Conservation (phyloP, 2,888 invertebrate species). For the Pristionchus arcanus region DNA sequence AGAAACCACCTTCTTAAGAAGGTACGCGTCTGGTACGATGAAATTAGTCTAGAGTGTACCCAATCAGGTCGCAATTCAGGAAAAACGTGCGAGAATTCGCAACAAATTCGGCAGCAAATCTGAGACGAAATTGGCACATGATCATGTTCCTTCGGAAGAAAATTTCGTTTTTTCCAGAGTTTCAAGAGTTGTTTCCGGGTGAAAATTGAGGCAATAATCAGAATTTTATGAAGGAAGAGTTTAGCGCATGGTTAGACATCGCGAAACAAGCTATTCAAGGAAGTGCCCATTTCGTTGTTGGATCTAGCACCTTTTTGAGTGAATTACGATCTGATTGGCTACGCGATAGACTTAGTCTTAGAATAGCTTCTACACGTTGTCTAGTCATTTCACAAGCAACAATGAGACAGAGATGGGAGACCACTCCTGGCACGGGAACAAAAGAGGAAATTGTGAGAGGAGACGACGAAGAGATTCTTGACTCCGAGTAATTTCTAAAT, state of each 20-base stretch:
- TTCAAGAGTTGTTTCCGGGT: too few relatives aligned
- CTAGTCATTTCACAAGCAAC: neutral
- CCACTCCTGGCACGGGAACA: neutral
- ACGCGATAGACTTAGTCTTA: too few relatives aligned
- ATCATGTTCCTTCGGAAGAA: too few relatives aligned
- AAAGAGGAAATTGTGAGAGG: conserved; percentile 31
- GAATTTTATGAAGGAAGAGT: neutral
- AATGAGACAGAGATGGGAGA: neutral
- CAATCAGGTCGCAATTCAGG: neutral
- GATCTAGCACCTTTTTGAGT: too few relatives aligned
- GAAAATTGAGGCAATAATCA: neutral
- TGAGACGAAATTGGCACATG: neutral
- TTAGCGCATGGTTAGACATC: too few relatives aligned
- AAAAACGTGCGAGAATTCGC: neutral
- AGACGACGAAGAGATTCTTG: neutral
- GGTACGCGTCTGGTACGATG: neutral
- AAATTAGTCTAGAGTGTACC: neutral
- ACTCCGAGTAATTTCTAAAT: neutral
- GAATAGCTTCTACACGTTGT: neutral
- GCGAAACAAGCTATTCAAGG: neutral
- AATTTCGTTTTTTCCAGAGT: too few relatives aligned
- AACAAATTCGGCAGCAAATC: neutral
- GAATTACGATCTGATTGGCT: too few relatives aligned
- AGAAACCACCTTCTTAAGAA: neutral
- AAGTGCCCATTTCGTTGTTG: neutral